A percentile compares a stretch with the other conserved stretches of the same genome.
Conservation (phyloP, 2,113 vertebrate genomes). For the Dinomys branickii region DNA sequence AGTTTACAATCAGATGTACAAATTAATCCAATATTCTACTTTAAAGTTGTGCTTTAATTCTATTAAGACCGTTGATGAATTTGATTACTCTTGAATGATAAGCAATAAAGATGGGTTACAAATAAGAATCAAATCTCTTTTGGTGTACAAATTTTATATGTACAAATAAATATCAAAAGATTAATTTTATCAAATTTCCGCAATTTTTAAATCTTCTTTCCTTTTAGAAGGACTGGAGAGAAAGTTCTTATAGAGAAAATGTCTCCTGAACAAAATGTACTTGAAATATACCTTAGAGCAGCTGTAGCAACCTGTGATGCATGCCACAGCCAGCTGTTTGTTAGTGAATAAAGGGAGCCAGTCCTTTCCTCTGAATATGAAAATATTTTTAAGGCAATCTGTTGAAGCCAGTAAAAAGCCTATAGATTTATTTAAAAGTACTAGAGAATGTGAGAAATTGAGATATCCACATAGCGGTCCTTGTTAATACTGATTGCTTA, state of each 20-base stretch:
- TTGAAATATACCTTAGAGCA: constrained; percentile 38
- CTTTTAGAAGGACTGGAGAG: neutral
- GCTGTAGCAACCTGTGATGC: neutral
- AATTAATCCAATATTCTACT: neutral
- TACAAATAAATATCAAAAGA: constrained; percentile 29
- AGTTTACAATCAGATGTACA: constrained; percentile 45
- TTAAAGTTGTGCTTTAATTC: constrained; percentile 50
- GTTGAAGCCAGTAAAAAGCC: constrained; percentile 22
- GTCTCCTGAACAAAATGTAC: neutral
- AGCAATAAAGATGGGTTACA: constrained; percentile 29
- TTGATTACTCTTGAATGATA: neutral
- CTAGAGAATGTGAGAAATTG: neutral
- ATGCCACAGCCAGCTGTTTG: neutral
- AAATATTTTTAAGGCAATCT: constrained; percentile 14
- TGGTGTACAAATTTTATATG: neutral
- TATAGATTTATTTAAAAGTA: constrained; percentile 31
- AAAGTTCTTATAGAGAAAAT: constrained; percentile 25
- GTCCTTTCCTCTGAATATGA: neutral
- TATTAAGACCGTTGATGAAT: neutral
- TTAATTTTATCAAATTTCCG: constrained; percentile 51
- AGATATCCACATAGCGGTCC: neutral
- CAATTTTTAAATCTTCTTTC: constrained; percentile 15
- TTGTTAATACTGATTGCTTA: constrained; percentile 17
- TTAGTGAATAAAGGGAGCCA: neutral
- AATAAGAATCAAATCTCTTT: constrained; percentile 25